phyloP scores from a whole-genome alignment of 2,797 vertebrate species.

The Phoxinus dragarum region DNA sequence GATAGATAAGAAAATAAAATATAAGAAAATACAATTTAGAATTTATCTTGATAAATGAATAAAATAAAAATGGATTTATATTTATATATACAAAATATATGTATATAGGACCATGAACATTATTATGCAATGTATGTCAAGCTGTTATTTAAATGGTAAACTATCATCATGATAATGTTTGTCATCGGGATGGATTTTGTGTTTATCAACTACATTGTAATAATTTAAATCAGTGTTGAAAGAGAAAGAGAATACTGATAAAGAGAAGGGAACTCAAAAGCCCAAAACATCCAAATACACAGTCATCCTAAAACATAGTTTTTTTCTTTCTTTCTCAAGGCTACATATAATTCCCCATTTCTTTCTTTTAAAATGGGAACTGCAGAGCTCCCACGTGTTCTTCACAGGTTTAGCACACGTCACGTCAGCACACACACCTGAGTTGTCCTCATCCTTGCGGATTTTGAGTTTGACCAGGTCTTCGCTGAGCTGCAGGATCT shows the following conservation, averaged over 20 bases:
- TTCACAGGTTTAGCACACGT: neutral
- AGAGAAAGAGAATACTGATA: neutral
- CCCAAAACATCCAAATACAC: neutral
- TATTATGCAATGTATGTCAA: too few species aligned
- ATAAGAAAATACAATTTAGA: too few species aligned
- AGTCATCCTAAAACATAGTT: neutral
- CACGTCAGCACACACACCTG: conserved; percentile 72
- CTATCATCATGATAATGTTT: too few species aligned
- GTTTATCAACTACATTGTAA: too few species aligned
- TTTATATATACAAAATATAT: too few species aligned
- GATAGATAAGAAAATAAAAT: too few species aligned
- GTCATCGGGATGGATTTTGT: too few species aligned
- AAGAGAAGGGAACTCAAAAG: neutral
- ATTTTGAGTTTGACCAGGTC: conserved; percentile 97
- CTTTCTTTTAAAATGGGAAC: neutral
- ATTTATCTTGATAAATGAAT: too few species aligned
- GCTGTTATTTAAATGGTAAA: too few species aligned
- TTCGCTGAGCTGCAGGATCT: conserved; percentile 93
- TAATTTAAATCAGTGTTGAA: neutral
- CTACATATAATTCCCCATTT: neutral
- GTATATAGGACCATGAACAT: too few species aligned
- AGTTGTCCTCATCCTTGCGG: conserved; percentile 97
- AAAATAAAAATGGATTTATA: too few species aligned
- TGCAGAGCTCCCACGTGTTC: neutral
- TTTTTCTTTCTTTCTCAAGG: neutral